Conservation (phyloP, 2,888 invertebrate genomes). For the Aricia artaxerxes region DNA sequence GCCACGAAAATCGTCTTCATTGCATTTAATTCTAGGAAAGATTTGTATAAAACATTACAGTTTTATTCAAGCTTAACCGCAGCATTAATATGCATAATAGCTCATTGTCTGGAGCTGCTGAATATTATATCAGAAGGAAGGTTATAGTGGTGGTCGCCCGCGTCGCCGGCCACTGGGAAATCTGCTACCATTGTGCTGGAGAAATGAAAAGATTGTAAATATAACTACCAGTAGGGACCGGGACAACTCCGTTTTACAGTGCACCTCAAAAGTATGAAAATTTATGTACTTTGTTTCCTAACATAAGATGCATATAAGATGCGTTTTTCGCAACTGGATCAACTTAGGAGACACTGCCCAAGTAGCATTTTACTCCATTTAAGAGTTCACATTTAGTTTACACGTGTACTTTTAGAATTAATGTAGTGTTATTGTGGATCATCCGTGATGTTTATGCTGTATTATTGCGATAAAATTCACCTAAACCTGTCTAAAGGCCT, state of each 20-base stretch:
- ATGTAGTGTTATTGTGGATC: too few relatives aligned
- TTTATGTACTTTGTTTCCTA: neutral
- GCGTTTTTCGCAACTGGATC: neutral
- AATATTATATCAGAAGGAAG: neutral
- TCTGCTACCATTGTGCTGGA: neutral
- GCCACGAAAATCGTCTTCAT: neutral
- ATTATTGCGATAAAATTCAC: too few relatives aligned
- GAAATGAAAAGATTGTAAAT: conserved; percentile 8
- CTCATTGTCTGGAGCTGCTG: neutral
- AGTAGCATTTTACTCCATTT: too few relatives aligned
- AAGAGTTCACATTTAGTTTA: too few relatives aligned
- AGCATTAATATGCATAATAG: neutral
- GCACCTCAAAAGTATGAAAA: neutral
- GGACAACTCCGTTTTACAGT: neutral
- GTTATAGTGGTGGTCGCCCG: neutral
- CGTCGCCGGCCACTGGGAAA: neutral
- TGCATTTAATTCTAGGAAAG: neutral
- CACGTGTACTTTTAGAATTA: too few relatives aligned
- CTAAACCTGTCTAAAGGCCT: too few relatives aligned
- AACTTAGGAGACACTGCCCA: too few relatives aligned
- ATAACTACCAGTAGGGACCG: neutral
- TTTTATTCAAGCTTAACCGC: neutral
- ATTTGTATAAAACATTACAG: neutral
- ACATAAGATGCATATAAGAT: too few relatives aligned
- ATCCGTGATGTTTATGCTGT: too few relatives aligned